Conservation (phyloP, 2,888 invertebrate species). For the Drosophila multiciliata region DNA sequence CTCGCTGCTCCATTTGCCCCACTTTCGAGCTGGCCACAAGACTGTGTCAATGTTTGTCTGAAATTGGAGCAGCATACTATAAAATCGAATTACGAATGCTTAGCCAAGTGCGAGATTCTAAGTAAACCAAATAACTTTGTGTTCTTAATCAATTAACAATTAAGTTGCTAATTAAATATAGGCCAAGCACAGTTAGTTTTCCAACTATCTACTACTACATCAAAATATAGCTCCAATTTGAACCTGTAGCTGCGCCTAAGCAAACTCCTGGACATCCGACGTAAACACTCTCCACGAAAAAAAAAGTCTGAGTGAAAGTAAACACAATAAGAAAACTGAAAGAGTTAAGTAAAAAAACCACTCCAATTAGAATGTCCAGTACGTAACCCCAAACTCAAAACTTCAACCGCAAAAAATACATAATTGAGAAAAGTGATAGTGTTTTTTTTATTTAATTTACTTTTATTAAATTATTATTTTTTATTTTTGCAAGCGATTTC, state of each 20-base stretch:
- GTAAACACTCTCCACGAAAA: conserved; percentile 33
- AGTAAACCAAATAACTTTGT: conserved; percentile 32
- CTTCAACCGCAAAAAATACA: conserved; percentile 42
- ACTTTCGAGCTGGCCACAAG: conserved; percentile 37
- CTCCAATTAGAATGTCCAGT: conserved; percentile 72
- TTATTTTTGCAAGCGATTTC: conserved; percentile 60
- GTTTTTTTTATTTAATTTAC: conserved; percentile 57
- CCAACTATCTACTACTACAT: not conserved
- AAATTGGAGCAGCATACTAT: conserved; percentile 40
- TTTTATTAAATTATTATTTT: conserved; percentile 26
- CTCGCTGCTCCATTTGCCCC: conserved; percentile 49
- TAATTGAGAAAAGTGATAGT: conserved; percentile 80
- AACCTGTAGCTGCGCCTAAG: not conserved
- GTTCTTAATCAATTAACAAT: conserved; percentile 68
- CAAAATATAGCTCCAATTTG: not conserved
- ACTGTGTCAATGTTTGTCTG: conserved; percentile 70
- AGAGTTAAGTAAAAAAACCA: conserved; percentile 40
- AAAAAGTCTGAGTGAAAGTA: conserved; percentile 55
- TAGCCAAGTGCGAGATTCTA: conserved; percentile 39
- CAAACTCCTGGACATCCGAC: conserved; percentile 37
- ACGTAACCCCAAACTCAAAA: conserved; percentile 24
- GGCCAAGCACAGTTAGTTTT: conserved; percentile 39
- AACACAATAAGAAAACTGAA: conserved; percentile 46
- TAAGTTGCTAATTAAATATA: conserved; percentile 68
- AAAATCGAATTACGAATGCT: conserved; percentile 14